A percentile compares a stretch with the other conserved stretches of the same genome.
phyloP scores from a whole-genome alignment of 2,888 invertebrate species.

The Andrena marginata region DNA sequence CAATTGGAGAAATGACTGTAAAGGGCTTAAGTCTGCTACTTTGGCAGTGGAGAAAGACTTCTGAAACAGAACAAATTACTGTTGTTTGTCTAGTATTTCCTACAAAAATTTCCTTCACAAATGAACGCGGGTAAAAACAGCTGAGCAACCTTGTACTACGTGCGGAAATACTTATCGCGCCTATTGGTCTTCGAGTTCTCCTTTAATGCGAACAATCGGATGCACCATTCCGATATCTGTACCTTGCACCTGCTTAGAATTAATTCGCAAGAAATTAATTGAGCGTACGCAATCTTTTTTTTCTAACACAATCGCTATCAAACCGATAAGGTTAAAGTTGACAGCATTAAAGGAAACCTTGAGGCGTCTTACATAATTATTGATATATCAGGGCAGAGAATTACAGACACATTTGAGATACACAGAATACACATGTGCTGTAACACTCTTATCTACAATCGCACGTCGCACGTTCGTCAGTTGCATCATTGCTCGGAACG shows the following conservation, averaged over 20 bases:
- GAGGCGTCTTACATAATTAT: conserved; percentile 72
- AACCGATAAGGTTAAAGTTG: conserved; percentile 72
- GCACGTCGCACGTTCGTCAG: conserved; percentile 80
- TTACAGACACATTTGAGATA: conserved; percentile 50
- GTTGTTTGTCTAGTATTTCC: not conserved
- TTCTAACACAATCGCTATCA: conserved; percentile 52
- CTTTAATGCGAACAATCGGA: conserved; percentile 3
- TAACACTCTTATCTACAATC: conserved; percentile 80
- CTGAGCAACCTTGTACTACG: not conserved
- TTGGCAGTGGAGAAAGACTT: conserved; percentile 84
- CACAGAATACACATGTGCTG: conserved; percentile 54
- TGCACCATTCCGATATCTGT: conserved; percentile 12
- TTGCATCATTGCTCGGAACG: conserved; percentile 82
- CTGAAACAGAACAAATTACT: conserved; percentile 66
- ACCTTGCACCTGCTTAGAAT: conserved; percentile 36
- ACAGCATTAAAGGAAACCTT: conserved; percentile 71
- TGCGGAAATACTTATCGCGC: not conserved
- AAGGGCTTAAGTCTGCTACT: conserved; percentile 80
- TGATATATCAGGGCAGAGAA: conserved; percentile 70
- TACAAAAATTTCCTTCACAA: not conserved
- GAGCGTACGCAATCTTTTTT: conserved; percentile 42
- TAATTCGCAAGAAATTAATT: conserved; percentile 33
- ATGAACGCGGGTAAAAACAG: not conserved
- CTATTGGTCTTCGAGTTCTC: not conserved
- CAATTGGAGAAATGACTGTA: conserved; percentile 82